Base-by-base conservation (phyloP, 2,888 invertebrate genomes). In the Melanargia galathea region DNA sequence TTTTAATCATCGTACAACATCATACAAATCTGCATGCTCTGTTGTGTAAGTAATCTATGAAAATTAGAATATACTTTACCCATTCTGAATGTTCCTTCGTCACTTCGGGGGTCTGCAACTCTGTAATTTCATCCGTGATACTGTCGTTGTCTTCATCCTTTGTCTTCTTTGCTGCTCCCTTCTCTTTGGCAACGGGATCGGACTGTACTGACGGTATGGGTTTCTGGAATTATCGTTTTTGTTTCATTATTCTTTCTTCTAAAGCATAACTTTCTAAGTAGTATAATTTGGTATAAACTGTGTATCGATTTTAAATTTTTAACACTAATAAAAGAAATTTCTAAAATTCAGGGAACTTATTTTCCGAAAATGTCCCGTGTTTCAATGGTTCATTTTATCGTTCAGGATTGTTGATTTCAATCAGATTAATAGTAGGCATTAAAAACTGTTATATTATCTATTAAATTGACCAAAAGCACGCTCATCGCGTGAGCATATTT, bases 61-160 rank as follows among this genome's bases (percentile, higher is more conserved):
- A 6, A 38, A n/a, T 38, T 38, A 45, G 24, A 48, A 30, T 11
- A 5, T 20, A 13, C 56, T 77, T 74, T 73, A 89, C 89, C 87
- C 87, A 89, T 72, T 83, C 84, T 2, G 82, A 74, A 66, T 79
- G 70, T 68, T 77, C 79, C 62, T 78, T 80, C 6, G 69, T 68
- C 18, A 72, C 66, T 54, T 79, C 82, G 2, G 77, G 58, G 38
- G 77, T 78, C 75, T 79, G 84, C 71, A 81, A 69, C 61, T 85
- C 87, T 10, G 75, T 70, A 13, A 84, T 73, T 60, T 89, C 87
- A 46, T 84, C 86, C 49, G 76, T 80, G 71, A 84, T 84, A 71
- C 82, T 87, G 61, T 86, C 86, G 0, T 81, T 79, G 1, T 83
- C 82, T 7, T 68, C 74, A 38, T 48, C 75, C 65, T 43, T 62